phyloP scores from a whole-genome alignment of 2,797 vertebrate species.

The Megaceryle alcyon region DNA sequence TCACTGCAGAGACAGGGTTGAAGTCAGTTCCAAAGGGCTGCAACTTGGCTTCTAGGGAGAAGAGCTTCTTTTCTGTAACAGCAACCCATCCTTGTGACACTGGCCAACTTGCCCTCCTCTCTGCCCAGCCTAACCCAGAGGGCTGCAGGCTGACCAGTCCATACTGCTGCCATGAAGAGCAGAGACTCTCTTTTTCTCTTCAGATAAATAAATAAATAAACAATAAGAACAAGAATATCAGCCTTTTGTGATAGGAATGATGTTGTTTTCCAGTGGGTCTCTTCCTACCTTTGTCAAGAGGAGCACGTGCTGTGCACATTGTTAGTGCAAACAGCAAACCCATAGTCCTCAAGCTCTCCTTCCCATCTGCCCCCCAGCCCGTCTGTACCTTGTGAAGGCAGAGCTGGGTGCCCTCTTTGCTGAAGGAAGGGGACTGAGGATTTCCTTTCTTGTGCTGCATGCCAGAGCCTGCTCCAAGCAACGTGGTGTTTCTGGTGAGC shows the following conservation, averaged over 20 bases:
- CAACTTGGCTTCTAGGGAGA: not conserved
- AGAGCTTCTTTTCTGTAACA: not conserved
- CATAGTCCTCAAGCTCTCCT: not conserved
- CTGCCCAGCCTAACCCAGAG: no score
- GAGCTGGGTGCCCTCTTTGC: not conserved
- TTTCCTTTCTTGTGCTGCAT: not conserved
- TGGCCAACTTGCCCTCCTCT: not conserved
- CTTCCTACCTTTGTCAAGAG: not conserved
- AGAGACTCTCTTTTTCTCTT: not conserved
- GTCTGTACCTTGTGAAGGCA: fast-evolving
- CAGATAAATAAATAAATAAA: not conserved
- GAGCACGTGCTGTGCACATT: not conserved
- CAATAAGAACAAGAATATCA: not conserved
- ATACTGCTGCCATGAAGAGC: not conserved
- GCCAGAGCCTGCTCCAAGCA: not conserved
- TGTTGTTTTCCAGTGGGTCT: not conserved
- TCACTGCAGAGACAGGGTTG: not conserved
- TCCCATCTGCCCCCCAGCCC: not conserved
- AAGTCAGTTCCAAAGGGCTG: not conserved
- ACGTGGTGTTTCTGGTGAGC: not conserved
- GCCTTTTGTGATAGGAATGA: not conserved
- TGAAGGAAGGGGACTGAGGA: not conserved
- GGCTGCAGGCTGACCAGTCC: not conserved
- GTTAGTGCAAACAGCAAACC: not conserved
- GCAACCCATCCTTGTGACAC: not conserved